A percentile compares a stretch with the other conserved stretches of the same genome.
phyloP scores from a whole-genome alignment of 2,113 vertebrate species.

The Grus americana region DNA sequence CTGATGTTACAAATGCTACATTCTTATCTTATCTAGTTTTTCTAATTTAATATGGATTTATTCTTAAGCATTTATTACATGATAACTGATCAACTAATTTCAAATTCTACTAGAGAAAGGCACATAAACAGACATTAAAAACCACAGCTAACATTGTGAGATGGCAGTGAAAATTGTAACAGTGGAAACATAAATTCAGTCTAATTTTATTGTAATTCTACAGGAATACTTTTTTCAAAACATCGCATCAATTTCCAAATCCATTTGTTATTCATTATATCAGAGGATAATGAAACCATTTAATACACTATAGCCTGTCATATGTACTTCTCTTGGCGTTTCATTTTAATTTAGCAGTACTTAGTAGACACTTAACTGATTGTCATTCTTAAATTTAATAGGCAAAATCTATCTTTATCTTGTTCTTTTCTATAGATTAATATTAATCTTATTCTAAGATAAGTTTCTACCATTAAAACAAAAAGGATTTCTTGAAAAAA shows the following conservation, averaged over 20 bases:
- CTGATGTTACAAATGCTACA: not conserved
- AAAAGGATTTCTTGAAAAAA: not conserved
- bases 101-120: not conserved
- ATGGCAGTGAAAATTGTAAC: slow-evolving; percentile 9
- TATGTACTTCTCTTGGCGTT: slow-evolving; percentile 39
- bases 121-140: slow-evolving; percentile 24
- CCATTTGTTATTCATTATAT: slow-evolving; percentile 60
- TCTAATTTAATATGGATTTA: slow-evolving; percentile 30
- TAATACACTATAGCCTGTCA: slow-evolving; percentile 59
- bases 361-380: slow-evolving; percentile 48
- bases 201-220: slow-evolving; percentile 52
- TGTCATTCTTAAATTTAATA: slow-evolving; percentile 57
- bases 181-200: slow-evolving; percentile 42
- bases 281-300: slow-evolving; percentile 67
- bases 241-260: slow-evolving; percentile 47
- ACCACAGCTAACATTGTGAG: not conserved
- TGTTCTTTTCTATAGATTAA: slow-evolving; percentile 22
- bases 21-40: not conserved
- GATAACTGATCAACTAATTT: slow-evolving; percentile 20
- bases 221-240: slow-evolving; percentile 48
- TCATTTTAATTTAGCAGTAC: slow-evolving; percentile 57
- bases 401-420: slow-evolving; percentile 58
- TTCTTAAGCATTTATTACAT: not conserved
- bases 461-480: slow-evolving; percentile 27
- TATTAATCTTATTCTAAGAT: slow-evolving; percentile 11